A percentile compares a stretch with the other conserved stretches of the same genome.
phyloP scores from a whole-genome alignment of 1,140 invertebrate genomes.

The Danaus melanippus region DNA sequence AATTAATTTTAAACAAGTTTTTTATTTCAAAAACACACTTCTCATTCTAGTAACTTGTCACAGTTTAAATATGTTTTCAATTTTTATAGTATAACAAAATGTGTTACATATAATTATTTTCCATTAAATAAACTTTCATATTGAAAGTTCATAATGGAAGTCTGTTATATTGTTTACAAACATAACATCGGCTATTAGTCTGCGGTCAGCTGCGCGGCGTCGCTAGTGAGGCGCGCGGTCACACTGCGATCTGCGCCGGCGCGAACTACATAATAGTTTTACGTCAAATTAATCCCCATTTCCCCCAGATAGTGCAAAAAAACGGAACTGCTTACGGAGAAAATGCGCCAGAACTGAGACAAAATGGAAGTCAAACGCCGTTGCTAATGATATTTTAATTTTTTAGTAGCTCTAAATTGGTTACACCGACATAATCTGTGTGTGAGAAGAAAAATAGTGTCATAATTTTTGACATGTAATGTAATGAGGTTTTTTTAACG shows the following conservation, averaged over 20 bases:
- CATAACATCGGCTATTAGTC: slow-evolving; percentile 16
- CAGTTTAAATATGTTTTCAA: too few species aligned
- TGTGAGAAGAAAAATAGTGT: too few species aligned
- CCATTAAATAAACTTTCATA: slow-evolving; percentile 53
- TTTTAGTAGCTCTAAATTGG: slow-evolving; percentile 5
- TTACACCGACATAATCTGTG: neutral
- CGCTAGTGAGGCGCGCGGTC: slow-evolving; percentile 18
- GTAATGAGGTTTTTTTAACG: too few species aligned
- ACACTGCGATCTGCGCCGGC: slow-evolving; percentile 30
- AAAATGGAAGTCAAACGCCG: slow-evolving; percentile 47
- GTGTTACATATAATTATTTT: slow-evolving; percentile 6
- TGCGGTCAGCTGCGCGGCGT: slow-evolving; percentile 28
- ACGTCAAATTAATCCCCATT: slow-evolving; percentile 60
- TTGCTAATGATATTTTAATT: slow-evolving; percentile 17
- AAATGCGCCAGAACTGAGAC: slow-evolving; percentile 51
- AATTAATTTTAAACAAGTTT: too few species aligned
- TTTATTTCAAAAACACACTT: too few species aligned
- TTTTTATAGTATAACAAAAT: too few species aligned
- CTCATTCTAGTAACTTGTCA: too few species aligned
- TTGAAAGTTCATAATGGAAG: slow-evolving; percentile 55
- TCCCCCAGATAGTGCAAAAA: slow-evolving; percentile 52
- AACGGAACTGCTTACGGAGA: slow-evolving; percentile 58
- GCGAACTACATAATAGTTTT: slow-evolving; percentile 40
- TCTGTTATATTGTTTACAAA: slow-evolving; percentile 29
- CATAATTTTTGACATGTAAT: too few species aligned